Percentiles rank a stretch among this genome's conserved stretches.
phyloP scores from a whole-genome alignment of 2,113 vertebrate genomes.

The Cochlearius cochlearius region DNA sequence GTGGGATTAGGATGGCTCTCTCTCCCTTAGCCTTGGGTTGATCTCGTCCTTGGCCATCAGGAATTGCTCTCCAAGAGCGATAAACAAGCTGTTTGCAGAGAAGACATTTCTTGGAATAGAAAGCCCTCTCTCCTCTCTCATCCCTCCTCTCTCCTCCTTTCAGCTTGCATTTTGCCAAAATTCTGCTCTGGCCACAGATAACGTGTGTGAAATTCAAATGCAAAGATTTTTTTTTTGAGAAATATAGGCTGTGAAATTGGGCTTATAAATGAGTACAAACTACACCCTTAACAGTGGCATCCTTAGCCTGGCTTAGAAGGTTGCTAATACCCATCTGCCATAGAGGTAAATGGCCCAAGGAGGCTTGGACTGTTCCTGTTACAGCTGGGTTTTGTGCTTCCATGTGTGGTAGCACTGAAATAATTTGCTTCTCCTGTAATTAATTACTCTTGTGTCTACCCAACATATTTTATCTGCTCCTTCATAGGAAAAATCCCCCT shows the following conservation, averaged over 20 bases:
- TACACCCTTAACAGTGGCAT: not conserved
- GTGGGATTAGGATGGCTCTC: not conserved
- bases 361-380: not conserved
- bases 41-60: not conserved
- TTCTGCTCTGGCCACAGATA: constrained; percentile 1
- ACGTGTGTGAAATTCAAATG: not conserved
- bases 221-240: not conserved
- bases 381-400: not conserved
- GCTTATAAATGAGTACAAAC: not conserved
- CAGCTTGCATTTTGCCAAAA: not conserved
- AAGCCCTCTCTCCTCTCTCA: not conserved
- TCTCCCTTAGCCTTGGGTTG: not conserved
- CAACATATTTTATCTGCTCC: not conserved
- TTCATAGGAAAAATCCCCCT: not conserved
- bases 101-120: not conserved
- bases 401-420: not conserved
- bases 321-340: not conserved
- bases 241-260: constrained; percentile 39
- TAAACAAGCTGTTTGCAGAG: not conserved
- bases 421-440: not conserved
- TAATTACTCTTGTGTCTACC: not conserved
- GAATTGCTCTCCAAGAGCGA: not conserved
- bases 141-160: not conserved
- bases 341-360: not conserved
- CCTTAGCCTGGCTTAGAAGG: not conserved